Evolutionary conservation across 2,113 vertebrate species (phyloP), one percentile per base, ranked within the genome.

Genomic region (Riparia riparia): DNA sequence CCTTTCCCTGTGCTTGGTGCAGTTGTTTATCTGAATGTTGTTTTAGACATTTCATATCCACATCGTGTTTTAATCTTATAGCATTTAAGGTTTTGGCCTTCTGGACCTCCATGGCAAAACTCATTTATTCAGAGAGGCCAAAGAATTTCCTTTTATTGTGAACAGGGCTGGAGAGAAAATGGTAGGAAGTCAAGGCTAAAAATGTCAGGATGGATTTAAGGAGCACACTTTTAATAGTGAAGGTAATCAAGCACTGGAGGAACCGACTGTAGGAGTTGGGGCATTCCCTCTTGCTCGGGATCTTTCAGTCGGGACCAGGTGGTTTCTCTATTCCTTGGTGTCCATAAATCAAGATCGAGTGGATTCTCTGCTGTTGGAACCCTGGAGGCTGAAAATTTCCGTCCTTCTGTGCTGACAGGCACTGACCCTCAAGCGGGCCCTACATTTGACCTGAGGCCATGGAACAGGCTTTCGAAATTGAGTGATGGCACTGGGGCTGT

Each of bases 71-170:
- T 78, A 74, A 54, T 74, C 66, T 86, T 19, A 49, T 2, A 63
- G 45, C 32, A 21, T 57, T 65, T 50, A 73, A 47, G 70, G 29
- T 54, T 69, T 83, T 82, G 84, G 63, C 91, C n/a, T 86, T 69
- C 29, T 1, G 82, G 70, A 39, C 16, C 29, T 29, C 34, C 25
- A n/a, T 17, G 66, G 74, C 16, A 89, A 82, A 95, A 17, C 5
- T 39, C 49, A 84, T 84, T 92, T 82, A 80, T 68, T 89, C 57
- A 88, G 76, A 82, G 25, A 90, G 50, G 39, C 26, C 32, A 81
- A 80, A 89, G 70, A 89, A 89, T 91, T 96, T 96, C 89, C 93
- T 97, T 89, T 91, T 68, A 91, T 94, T 93, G 93, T 94, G 89
- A 90, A 39, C 22, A 42, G 14, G 29, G 12, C 54, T 76, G 54